phyloP scores from a whole-genome alignment of 2,113 vertebrate species.

The Rutilus rutilus region DNA sequence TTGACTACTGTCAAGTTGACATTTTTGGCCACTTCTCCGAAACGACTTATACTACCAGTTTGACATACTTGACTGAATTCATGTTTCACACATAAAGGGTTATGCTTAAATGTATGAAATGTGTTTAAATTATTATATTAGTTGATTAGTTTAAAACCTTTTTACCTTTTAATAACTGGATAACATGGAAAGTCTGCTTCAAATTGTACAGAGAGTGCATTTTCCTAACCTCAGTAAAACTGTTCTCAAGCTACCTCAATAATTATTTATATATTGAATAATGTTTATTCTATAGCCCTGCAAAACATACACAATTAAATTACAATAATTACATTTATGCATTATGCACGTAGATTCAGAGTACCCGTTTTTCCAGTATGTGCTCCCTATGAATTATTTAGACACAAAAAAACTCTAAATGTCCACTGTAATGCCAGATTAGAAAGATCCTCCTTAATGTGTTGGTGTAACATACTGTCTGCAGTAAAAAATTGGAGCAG shows the following conservation, averaged over 20 bases:
- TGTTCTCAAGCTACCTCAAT: too few relatives aligned
- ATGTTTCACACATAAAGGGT: neutral
- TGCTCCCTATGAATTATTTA: neutral
- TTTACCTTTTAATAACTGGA: neutral
- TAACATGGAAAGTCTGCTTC: too few relatives aligned
- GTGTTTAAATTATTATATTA: too few relatives aligned
- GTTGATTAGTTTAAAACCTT: neutral
- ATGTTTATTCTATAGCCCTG: neutral
- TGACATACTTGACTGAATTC: neutral
- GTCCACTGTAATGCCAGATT: slow-evolving; percentile 7
- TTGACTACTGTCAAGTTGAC: neutral
- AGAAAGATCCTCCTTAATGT: neutral
- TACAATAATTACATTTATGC: neutral
- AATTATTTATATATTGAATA: neutral
- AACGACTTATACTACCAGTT: neutral
- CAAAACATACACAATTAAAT: neutral
- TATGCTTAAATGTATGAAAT: neutral
- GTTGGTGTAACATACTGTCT: slow-evolving; percentile 6
- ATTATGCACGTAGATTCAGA: neutral
- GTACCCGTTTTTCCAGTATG: neutral
- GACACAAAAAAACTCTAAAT: neutral
- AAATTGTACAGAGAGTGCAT: too few relatives aligned
- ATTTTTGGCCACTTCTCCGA: neutral
- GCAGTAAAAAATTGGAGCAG: neutral
- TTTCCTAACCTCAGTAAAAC: too few relatives aligned